Base-by-base conservation (phyloP, 2,113 vertebrate species). In the Gobio gobio region DNA sequence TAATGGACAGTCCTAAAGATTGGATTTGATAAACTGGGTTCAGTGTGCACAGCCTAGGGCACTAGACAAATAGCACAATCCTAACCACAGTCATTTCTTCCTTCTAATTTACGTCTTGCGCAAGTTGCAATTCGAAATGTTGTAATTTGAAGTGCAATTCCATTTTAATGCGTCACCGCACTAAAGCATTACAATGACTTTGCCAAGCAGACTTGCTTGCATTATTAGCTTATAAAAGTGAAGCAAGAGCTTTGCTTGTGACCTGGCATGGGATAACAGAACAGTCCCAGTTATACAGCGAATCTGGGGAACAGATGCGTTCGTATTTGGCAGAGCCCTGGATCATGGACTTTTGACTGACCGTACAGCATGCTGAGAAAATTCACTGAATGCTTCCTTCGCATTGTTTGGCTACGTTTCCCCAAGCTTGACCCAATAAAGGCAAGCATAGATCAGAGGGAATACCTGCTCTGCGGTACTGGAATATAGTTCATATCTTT, bases 301-400 rank as follows among this genome's bases (percentile, higher is more conserved):
- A 79, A 72, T 88, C 86, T 90, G 84, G 81, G 81, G 56, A 86
- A 78, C 88, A 89, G 86, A 89, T 87, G 82, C 84, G 24, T 83
- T 80, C 45, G 13, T 78, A 61, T 84, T 87, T 83, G 47, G 84
- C 68, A 84, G 64, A 49, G 63, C 29, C 12, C 54, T 78, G 84
- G 54, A 86, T 76, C 85, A 45, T 43, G 45, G 61, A 72, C 64
- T 84, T 68, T 70, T 72, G 14, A 85, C 40, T 82, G 64, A 68
- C 14, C 10, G 64, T 68, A 13, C 24, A 75, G 29, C 54, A 14
- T 36, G 54, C 16, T 75, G 59, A 70, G 10, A 36, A 49, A 20
- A 78, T 74, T 47, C 82, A 76, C 64, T 22, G 51, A 68, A 70
- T 58, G 78, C 76, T 86, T 87, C 73, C 86, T 84, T 56, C 12